Evolutionary conservation across 1,140 invertebrate species (phyloP), one percentile per base, ranked within the genome.

Genomic region (Drosophila arizonae): DNA sequence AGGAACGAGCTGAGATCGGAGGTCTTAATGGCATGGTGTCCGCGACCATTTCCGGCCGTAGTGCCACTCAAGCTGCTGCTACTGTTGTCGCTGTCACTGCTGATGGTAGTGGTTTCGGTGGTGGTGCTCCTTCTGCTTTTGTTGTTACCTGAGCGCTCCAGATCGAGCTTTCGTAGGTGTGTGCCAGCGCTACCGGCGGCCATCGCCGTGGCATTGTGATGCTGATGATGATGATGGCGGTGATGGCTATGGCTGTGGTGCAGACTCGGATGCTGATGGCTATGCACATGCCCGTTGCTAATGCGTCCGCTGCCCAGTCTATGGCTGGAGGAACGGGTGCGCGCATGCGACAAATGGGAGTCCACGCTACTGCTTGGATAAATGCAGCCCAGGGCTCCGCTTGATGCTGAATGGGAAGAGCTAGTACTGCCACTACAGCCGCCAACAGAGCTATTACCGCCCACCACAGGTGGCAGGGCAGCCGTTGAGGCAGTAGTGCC

Each of bases 1-100:
- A 94, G 85, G 65, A 92, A 88, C 28, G 91, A 89, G 72, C 87
- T 91, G 41, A 92, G 66, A 67, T 92, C 86, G 33, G 81, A 63
- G 52, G 65, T 73, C 24, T 80, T 86, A 3, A 72, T 70, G 33
- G 60, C 36, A 24, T 28, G 21, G 13, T 36, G 51, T 4, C 28
- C 6, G 17, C 58, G 56, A 0, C 57, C 75, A 17, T 57, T 28
- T 5, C 60, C 50, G 1, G 21, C 33, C 33, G 33, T 33, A 6
- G 33, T 33, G 1, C 8, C 6, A 15, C 41, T 43, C 4, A 13
- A 13, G n/a, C 13, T 10, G 33, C 33, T 33, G 9, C 33, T 33
- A 33, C 41, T 43, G 41, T 6, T 30, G 33, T 13, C 39, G 21
- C 17, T 11, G 41, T 9, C 8, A 6, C 33, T 33, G 9, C 58